Conservation (phyloP, 2,797 vertebrate species). For the Onychomys arenicola region DNA sequence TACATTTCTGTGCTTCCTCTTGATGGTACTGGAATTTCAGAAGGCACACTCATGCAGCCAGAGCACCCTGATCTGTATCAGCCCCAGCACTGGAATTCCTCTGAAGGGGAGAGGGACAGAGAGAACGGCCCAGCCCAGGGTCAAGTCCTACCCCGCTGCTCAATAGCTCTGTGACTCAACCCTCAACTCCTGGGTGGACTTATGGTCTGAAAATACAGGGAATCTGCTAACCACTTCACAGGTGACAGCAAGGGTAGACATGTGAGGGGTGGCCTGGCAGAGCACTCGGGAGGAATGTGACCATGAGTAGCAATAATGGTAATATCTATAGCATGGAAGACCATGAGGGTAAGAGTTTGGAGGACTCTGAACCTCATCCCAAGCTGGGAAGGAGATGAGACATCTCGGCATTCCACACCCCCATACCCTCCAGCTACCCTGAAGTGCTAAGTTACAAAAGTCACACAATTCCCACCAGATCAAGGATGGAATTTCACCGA, state of each 20-base stretch:
- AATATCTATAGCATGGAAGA: not conserved
- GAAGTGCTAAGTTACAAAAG: not conserved
- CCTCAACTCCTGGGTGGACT: not conserved
- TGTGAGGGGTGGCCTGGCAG: not conserved
- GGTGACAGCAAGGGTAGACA: not conserved
- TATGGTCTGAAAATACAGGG: not conserved
- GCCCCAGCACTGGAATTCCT: not conserved
- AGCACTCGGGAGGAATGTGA: not conserved
- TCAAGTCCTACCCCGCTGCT: not conserved
- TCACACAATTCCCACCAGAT: rapidly evolving
- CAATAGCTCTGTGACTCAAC: not conserved
- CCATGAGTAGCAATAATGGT: no score
- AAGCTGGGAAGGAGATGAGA: not conserved
- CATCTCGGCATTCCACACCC: not conserved
- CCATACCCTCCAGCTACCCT: rapidly evolving
- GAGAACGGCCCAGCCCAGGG: rapidly evolving
- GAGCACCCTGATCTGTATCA: rapidly evolving
- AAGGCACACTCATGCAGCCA: rapidly evolving
- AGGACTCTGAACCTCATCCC: not conserved
- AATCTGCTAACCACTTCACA: not conserved
- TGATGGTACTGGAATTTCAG: not conserved
- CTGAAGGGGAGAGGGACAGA: no score
- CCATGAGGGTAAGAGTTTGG: not conserved
- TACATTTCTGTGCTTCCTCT: not conserved
- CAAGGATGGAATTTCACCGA: not conserved